Percentiles rank a stretch among this genome's conserved stretches.
These are phyloP conservation scores for Chionoecetes opilio DNA, from an alignment of 1,140 invertebrate species.

Conservation along the genomic window DNA sequence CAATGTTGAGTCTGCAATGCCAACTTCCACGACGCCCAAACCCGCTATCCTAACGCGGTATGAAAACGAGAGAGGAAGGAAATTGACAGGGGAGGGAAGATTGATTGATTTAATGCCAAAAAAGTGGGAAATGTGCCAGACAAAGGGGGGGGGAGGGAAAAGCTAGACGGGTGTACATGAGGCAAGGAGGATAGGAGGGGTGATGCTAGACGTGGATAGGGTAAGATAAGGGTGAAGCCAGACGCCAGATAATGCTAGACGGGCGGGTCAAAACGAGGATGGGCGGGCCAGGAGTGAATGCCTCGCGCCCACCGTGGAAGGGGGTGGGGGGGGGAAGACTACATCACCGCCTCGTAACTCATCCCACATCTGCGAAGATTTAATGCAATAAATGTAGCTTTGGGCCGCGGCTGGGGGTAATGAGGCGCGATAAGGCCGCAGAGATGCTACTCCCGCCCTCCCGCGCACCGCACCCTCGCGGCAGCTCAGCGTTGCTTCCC, in stretches of 20 bases:
- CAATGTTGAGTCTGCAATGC: no score
- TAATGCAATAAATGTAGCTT: neutral
- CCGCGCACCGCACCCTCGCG: neutral
- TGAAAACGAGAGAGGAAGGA: neutral
- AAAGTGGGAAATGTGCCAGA: no score
- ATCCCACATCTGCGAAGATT: neutral
- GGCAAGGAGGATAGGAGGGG: neutral
- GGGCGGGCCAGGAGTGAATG: neutral
- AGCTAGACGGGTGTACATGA: no score
- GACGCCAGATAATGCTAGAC: neutral
- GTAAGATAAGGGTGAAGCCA: no score
- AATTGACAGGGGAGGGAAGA: neutral
- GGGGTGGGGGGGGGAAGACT: no score
- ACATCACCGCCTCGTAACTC: conserved; percentile 3
- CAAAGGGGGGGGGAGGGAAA: no score
- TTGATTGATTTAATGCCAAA: no score
- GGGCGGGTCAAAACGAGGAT: neutral
- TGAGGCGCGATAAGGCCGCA: neutral
- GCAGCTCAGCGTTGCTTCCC: neutral
- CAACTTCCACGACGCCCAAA: no score
- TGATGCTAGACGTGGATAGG: neutral
- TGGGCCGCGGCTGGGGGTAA: neutral
- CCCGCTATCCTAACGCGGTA: no score
- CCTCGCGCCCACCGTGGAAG: neutral
- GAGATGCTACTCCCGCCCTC: neutral